Base-by-base conservation (phyloP, 2,888 invertebrate species). In the Criorhina ranunculi region DNA sequence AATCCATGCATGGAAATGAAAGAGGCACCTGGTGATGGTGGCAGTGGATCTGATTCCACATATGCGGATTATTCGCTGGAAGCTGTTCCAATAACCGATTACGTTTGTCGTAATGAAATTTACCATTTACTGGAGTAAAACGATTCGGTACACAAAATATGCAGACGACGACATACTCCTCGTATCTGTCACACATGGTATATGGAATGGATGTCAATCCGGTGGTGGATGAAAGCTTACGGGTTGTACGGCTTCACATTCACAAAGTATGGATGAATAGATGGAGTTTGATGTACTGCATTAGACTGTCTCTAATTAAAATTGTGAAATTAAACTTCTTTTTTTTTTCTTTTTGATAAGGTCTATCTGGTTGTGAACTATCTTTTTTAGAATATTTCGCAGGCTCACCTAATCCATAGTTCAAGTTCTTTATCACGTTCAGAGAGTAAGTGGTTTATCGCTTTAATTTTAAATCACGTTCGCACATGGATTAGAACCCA, bases 11-110 rank as follows among this genome's bases (percentile, higher is more conserved):
- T n/a, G 19, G 15, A 31, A 33, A n/a, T 7, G 15, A 7, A 46
- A 29, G 11, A 9, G 15, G 24, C 19, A 29, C 60, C 12, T 33
- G 12, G 31, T 59, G 40, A 24, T 59, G 49, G 24, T 66, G 49
- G 24, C 19, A 5, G 19, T 7, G n/a, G 1, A 12, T 15, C n/a
- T n/a, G n/a, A n/a, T n/a, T n/a, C n/a, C n/a, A n/a, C n/a, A 59
- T 70, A 67, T 46, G 19, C 51, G 77, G 35, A 66, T 66, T 64
- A 79, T 66, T 51, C 51, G 42, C 59, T 73, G 46, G 46, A 75
- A 75, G 62, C 80, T 75, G 46, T 55, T 75, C 59, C 73, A 79
- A 66, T 79, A 75, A 75, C 62, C 75, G 75, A 78, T 67, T 57
- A 62, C 33, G 67, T 55, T 37, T 59, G 51, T 42, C 17, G 40